phyloP scores from a whole-genome alignment of 2,113 vertebrate species.

The Lophotis ruficrista region DNA sequence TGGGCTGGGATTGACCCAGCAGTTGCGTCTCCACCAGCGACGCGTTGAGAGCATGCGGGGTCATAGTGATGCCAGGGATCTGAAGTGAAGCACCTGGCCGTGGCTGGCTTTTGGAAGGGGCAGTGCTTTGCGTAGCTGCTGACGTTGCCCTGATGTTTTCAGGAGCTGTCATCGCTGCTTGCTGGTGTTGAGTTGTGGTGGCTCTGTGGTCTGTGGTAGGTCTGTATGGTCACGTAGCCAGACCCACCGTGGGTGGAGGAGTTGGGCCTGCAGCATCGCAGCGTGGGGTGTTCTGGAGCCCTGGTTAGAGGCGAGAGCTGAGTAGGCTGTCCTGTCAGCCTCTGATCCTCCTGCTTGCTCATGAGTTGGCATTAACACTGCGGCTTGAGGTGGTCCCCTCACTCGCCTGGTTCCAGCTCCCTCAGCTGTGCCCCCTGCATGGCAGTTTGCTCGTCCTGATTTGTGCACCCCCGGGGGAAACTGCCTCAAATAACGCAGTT shows the following conservation, averaged over 20 bases:
- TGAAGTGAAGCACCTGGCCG: not conserved
- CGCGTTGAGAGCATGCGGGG: rapidly evolving
- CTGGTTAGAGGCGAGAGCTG: not conserved
- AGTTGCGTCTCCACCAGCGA: not conserved
- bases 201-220: not conserved
- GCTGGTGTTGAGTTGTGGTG: not conserved
- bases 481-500: rapidly evolving
- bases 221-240: not conserved
- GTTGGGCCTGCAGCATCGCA: not conserved
- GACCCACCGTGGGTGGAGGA: not conserved
- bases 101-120: not conserved
- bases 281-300: not conserved
- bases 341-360: not conserved
- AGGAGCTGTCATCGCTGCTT: not conserved
- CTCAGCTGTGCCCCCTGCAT: rapidly evolving
- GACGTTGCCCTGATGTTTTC: rapidly evolving
- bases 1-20: not conserved
- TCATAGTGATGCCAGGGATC: not conserved
- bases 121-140: rapidly evolving
- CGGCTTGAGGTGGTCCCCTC: not conserved
- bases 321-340: not conserved
- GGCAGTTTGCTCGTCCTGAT: not conserved
- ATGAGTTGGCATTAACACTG: rapidly evolving
- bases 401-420: too few relatives aligned
- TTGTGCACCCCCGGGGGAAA: not conserved